A percentile compares a stretch with the other conserved stretches of the same genome.
These are phyloP conservation scores for Ciconia boyciana DNA, from an alignment of 2,113 vertebrate genomes.

Conservation along the genomic window DNA sequence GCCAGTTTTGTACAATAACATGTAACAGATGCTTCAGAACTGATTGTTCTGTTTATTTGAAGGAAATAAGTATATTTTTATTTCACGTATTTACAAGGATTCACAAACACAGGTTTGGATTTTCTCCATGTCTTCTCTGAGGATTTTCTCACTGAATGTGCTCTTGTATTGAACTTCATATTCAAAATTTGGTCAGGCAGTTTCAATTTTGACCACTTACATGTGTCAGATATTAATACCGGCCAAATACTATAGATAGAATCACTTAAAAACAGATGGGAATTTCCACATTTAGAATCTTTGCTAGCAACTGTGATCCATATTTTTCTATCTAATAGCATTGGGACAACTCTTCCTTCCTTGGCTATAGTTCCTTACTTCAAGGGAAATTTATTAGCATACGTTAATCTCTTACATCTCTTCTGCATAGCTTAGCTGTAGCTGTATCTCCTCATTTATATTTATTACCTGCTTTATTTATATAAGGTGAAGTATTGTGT, in stretches of 20 bases:
- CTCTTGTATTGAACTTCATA: neutral
- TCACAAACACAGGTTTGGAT: neutral
- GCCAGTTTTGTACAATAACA: neutral
- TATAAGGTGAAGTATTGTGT: neutral
- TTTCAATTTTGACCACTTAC: neutral
- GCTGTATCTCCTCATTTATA: neutral
- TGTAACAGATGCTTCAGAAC: neutral
- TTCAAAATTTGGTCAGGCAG: neutral
- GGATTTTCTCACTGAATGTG: neutral
- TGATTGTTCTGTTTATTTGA: neutral
- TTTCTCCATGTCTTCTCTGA: neutral
- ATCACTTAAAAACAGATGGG: neutral
- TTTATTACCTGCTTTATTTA: constrained; percentile 27
- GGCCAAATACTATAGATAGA: neutral
- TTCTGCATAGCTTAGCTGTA: neutral
- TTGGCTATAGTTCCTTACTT: neutral
- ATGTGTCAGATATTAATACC: neutral
- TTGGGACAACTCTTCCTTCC: neutral
- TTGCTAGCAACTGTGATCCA: neutral
- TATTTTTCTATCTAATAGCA: neutral
- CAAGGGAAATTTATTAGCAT: neutral
- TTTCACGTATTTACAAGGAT: neutral
- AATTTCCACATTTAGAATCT: neutral
- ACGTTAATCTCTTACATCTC: neutral
- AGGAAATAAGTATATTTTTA: neutral